Base-by-base conservation (phyloP, 2,113 vertebrate species). In the Rutilus rutilus region DNA sequence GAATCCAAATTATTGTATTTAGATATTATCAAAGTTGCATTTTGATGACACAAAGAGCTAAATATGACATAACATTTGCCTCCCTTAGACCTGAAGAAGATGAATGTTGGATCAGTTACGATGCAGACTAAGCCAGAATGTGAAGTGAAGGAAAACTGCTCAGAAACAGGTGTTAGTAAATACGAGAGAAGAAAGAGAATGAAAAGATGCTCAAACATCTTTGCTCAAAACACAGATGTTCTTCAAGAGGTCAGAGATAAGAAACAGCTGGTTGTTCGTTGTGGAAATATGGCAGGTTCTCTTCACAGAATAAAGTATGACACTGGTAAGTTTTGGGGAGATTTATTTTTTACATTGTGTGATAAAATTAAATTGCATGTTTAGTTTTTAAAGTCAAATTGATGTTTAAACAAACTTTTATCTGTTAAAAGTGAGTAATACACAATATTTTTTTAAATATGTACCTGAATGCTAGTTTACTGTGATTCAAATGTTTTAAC, bases 241-340 rank as follows among this genome's bases (percentile, higher is more conserved):
- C 17, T 47, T 50, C 23, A 75, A 9, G 42, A 75, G 14, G n/a
- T 50, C 42, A 75, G 42, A 75, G 45, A 75, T 25, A 75, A 75
- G n/a, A 75, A 75, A 50, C 42, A 17, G 1, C 42, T 75, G 42
- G 1, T 9, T 45, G 73, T 75, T 47, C 42, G 42, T 47, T 75
- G 73, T 50, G 73, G 73, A 4, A 27, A 50, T 27, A 27, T 75
- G 42, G 14, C 42, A 50, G 73, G 73, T 75, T 47, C 2, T 50
- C 73, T 75, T 14, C 25, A 50, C 73, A 75, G 73, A 75, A 50
- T 25, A 17, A 75, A 75, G n/a, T 75, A 75, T 75, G 42, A 27
- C 39, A 75, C 15, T 45, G 73, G 73, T 75, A 50, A 15, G 73
- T 75, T 75, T 75, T 75, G 11, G 5, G 42, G 1, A 23, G n/a